Conservation (phyloP, 2,888 invertebrate genomes). For the Hoplodrina blanda region DNA sequence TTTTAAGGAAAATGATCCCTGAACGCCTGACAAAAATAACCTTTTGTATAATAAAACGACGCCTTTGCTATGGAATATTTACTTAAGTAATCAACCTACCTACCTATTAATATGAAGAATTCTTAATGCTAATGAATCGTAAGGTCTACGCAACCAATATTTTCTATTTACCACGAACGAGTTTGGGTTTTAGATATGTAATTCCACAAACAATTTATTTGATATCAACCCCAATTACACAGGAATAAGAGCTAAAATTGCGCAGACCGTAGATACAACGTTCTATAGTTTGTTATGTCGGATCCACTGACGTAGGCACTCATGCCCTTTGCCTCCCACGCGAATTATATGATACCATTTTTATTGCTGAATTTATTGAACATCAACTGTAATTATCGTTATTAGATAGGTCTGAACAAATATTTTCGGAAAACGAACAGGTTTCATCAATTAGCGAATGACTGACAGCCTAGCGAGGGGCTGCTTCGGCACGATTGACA, state of each 20-base stretch:
- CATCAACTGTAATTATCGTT: constrained; percentile 43
- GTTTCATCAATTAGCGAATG: constrained; percentile 16
- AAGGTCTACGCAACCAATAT: constrained; percentile 17
- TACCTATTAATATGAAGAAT: constrained; percentile 28
- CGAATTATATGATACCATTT: constrained; percentile 67
- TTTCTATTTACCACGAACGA: constrained; percentile 48
- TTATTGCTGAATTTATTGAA: constrained; percentile 60
- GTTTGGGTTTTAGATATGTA: constrained; percentile 28
- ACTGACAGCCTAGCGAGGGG: constrained; percentile 19
- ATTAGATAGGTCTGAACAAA: constrained; percentile 19
- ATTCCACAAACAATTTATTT: constrained; percentile 29
- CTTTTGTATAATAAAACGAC: no score
- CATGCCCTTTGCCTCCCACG: constrained; percentile 86
- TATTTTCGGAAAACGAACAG: constrained; percentile 25
- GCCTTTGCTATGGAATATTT: background rate
- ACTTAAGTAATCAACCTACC: constrained; percentile 14
- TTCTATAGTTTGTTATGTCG: constrained; percentile 68
- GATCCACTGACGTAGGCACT: constrained; percentile 82
- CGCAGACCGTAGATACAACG: constrained; percentile 46
- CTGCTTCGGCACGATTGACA: constrained; percentile 32
- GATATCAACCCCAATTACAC: constrained; percentile 27
- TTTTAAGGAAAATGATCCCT: background rate
- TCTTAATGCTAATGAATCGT: constrained; percentile 26
- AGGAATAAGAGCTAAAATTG: constrained; percentile 54
- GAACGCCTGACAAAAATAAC: background rate